Evolutionary conservation across 2,888 invertebrate species (phyloP).

Genomic region (Tupiocoris notatus): DNA sequence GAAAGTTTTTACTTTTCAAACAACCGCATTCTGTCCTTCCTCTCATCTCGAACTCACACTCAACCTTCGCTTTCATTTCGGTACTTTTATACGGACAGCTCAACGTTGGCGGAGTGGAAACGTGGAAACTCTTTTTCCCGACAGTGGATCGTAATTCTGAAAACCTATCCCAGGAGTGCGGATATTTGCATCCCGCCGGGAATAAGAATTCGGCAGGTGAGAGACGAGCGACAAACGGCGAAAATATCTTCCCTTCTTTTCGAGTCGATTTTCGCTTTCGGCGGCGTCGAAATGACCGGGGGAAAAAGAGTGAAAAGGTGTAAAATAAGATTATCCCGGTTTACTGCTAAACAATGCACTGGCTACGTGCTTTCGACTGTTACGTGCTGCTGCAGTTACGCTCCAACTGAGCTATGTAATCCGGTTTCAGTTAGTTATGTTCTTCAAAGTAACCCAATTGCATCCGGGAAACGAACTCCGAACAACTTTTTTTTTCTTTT

Average conservation of each 20-base stretch:
- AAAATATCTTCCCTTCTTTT: not conserved
- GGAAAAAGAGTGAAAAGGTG: conserved; percentile 12
- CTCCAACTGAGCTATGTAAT: not conserved
- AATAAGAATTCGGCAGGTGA: not conserved
- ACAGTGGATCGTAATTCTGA: not conserved
- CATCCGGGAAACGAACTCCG: too few species aligned
- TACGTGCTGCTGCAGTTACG: not conserved
- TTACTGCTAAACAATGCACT: conserved; percentile 16
- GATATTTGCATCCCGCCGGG: not conserved
- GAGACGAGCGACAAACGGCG: not conserved
- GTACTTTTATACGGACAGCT: not conserved
- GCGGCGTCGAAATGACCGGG: not conserved
- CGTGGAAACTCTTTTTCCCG: not conserved
- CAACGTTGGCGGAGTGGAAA: not conserved
- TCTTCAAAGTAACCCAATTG: not conserved
- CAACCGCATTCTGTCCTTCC: too few species aligned
- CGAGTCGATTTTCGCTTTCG: not conserved
- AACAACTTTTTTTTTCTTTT: too few species aligned
- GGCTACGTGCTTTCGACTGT: not conserved
- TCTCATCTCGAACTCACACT: not conserved
- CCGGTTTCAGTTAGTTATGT: not conserved
- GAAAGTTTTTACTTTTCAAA: not conserved
- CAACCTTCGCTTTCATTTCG: not conserved
- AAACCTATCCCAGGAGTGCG: not conserved
- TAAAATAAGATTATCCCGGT: conserved; percentile 29